Base-by-base conservation (phyloP, 2,113 vertebrate genomes). In the Chaetodon trifascialis region DNA sequence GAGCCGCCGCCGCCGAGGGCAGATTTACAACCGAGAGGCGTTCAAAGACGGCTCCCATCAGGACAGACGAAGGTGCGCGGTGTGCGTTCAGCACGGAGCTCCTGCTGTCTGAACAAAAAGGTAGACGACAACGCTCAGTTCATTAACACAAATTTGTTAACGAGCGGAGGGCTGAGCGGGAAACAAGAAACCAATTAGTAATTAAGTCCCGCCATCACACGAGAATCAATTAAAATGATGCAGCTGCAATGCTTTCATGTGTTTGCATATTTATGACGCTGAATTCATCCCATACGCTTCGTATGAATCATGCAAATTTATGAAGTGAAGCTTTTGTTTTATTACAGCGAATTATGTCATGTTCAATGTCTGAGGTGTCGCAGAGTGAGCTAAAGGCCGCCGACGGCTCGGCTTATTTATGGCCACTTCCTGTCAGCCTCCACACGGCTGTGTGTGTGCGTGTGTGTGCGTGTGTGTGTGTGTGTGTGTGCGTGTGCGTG, bases 271-370 rank as follows among this genome's bases (percentile, higher is more conserved):
- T 94, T 89, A 94, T 93, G 87, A 87, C 7, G 47, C 85, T 38
- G 87, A 89, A 91, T 92, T 87, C 79, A 77, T 94, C 75, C 89
- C 83, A 69, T 83, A 82, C 59, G 44, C 72, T 86, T n/a, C 79
- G 63, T 38, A 94, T 94, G 92, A 94, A 95, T 95, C 90, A 94
- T 86, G 86, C 63, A 90, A 83, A 91, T 94, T 91, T 73, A 95
- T 94, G 91, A 94, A 95, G 88, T 93, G 89, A 90, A 83, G 83
- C 68, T 91, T 94, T 92, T 52, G 87, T 94, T 95, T 94, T 93
- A 94, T 94, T 91, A 25, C 92, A 92, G 86, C 88, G 76, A 84
- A 90, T 95, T 91, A 92, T 93, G 93, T 94, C 92, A 82, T 93
- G 94, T 94, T 94, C 87, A 40, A 93, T 94, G 90, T 91, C 81